A percentile compares a stretch with the other conserved stretches of the same genome.
Evolutionary conservation across 2,888 invertebrate species (phyloP).

Genomic region (Mechanitis mazaeus): DNA sequence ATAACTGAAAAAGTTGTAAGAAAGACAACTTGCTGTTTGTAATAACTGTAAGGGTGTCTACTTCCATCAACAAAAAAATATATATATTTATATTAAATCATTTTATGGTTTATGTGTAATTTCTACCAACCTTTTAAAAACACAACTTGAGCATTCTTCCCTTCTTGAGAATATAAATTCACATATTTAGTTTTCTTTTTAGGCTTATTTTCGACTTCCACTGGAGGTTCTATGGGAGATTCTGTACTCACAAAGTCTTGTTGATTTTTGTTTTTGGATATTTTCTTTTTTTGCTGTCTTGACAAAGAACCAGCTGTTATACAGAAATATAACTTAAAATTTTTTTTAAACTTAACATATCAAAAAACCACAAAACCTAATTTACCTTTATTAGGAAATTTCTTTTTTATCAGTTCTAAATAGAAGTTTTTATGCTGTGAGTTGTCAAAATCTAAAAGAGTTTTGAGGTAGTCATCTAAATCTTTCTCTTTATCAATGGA

Average conservation of each 20-base stretch:
- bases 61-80: neutral
- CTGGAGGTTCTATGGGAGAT: slow-evolving; percentile 24
- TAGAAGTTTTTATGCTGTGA: slow-evolving; percentile 82
- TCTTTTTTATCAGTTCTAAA: slow-evolving; percentile 74
- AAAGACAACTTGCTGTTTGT: too few relatives aligned
- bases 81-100: neutral
- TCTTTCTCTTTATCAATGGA: slow-evolving; percentile 83
- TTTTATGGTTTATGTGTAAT: neutral
- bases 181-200: slow-evolving; percentile 85
- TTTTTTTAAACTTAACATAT: neutral
- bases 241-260: slow-evolving; percentile 45
- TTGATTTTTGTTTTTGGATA: slow-evolving; percentile 55
- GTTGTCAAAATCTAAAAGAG: slow-evolving; percentile 81
- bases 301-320: slow-evolving; percentile 40
- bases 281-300: slow-evolving; percentile 65
- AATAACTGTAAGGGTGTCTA: too few relatives aligned
- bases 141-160: slow-evolving; percentile 76
- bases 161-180: slow-evolving; percentile 84
- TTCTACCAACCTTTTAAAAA: slow-evolving; percentile 62
- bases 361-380: neutral
- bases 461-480: slow-evolving; percentile 86
- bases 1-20: too few relatives aligned
- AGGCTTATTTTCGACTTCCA: slow-evolving; percentile 46
- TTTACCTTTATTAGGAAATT: slow-evolving; percentile 62
- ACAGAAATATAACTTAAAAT: slow-evolving; percentile 24